Evolutionary conservation across 2,113 vertebrate species (phyloP), one percentile per base, ranked within the genome.

Genomic region (Hucho hucho): DNA sequence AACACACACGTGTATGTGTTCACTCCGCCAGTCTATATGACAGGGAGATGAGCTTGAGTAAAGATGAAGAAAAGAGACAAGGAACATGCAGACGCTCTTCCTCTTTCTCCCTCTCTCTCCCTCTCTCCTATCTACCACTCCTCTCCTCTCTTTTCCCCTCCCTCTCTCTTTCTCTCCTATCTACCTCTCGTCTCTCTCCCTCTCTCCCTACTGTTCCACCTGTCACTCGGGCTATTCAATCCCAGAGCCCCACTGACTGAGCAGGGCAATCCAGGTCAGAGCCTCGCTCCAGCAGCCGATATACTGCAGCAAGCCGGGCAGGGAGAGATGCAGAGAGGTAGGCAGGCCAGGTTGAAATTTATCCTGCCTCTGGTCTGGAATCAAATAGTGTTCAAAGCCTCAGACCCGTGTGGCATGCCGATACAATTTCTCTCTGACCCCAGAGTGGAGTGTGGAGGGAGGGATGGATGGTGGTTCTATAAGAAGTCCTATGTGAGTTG

Each of bases 371-470:
- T 81, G 74, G 26, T 29, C 75, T 65, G 7, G 76, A 89, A 89
- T 90, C 83, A 82, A 89, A 88, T 80, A 83, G 72, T 81, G 80
- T 90, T 73, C 82, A 90, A 90, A 87, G 85, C 87, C 86, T 87
- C 84, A 73, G 81, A 78, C 77, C 77, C 69, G 77, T 79, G 74
- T 78, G 63, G 86, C 83, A 76, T 80, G 78, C 84, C 74, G 80
- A 87, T 84, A 89, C 83, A 88, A 85, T 88, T 73, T 81, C 77
- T 85, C 67, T 75, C 83, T 90, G 82, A 92, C 85, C 79, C 83
- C 32, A 63, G 69, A 37, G 67, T 64, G 77, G 70, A 75, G 63
- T 20, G 24, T 76, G 73, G 71, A 64, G n/a, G 25, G 71, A 72
- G 74, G n/a, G 73, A 71, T 53, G 74, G 56, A 73, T 4, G n/a